Evolutionary conservation across 2,113 vertebrate species (phyloP).

Genomic region (Cottus gobio): DNA sequence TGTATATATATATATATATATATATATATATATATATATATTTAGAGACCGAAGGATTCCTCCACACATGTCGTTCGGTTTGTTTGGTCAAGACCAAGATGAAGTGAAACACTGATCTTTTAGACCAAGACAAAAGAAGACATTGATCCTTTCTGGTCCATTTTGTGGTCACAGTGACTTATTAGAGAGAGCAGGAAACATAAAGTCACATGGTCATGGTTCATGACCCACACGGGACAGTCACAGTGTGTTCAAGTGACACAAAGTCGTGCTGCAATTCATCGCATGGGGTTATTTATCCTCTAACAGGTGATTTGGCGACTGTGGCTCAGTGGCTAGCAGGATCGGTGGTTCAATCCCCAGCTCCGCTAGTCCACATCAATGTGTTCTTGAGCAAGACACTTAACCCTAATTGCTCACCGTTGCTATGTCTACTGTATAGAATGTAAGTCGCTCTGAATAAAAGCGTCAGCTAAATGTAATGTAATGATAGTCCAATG

Average conservation of each 20-base stretch:
- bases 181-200: neutral
- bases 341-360: no score
- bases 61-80: neutral
- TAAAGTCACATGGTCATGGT: neutral
- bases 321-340: no score
- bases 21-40: no score
- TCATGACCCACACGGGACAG: neutral
- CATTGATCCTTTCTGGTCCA: no score
- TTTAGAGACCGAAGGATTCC: neutral
- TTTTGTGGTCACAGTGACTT: neutral
- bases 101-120: neutral
- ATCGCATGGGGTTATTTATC: neutral
- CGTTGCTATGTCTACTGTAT: no score
- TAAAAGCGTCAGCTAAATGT: no score
- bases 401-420: no score
- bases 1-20: no score
- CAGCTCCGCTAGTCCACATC: no score
- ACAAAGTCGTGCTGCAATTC: neutral
- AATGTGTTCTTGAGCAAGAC: no score
- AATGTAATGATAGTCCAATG: neutral
- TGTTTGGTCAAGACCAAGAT: neutral
- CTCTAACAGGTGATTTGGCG: neutral
- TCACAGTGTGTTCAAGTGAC: neutral
- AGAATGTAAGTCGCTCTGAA: no score
- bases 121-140: neutral